phyloP scores from a whole-genome alignment of 2,797 vertebrate genomes.

The Bryconaethiops microstoma region DNA sequence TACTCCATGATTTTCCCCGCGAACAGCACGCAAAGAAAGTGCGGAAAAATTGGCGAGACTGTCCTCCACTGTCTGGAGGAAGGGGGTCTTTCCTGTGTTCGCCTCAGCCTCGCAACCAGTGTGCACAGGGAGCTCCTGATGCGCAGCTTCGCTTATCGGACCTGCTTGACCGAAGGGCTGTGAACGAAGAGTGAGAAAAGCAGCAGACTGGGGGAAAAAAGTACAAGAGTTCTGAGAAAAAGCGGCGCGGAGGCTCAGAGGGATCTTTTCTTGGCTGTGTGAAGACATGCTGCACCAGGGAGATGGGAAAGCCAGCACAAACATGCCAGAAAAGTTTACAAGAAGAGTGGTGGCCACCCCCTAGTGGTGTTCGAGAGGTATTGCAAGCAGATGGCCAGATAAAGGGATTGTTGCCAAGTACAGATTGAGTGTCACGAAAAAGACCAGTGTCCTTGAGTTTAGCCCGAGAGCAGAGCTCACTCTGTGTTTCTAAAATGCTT shows the following conservation, averaged over 20 bases:
- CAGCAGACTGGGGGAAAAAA: neutral
- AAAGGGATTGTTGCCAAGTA: slow-evolving; percentile 82
- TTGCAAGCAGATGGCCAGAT: slow-evolving; percentile 78
- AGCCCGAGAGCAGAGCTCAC: slow-evolving; percentile 13
- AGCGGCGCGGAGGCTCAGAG: slow-evolving; percentile 11
- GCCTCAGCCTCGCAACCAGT: neutral
- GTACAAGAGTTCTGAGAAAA: slow-evolving; percentile 6
- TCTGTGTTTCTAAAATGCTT: slow-evolving; percentile 10
- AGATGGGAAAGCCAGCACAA: slow-evolving; percentile 28
- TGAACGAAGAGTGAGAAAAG: neutral
- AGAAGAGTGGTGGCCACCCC: slow-evolving; percentile 44
- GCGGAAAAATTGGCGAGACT: neutral
- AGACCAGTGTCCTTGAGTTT: slow-evolving; percentile 12
- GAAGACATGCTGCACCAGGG: slow-evolving; percentile 36
- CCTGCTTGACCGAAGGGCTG: neutral
- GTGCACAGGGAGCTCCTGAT: neutral
- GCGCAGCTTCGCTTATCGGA: neutral
- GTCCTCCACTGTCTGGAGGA: slow-evolving; percentile 4
- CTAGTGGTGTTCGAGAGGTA: slow-evolving; percentile 69
- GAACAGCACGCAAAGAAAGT: slow-evolving; percentile 40
- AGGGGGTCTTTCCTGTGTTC: neutral
- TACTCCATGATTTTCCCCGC: slow-evolving; percentile 19
- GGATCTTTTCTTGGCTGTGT: slow-evolving; percentile 42
- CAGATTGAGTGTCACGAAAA: slow-evolving; percentile 66
- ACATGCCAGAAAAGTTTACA: slow-evolving; percentile 23